phyloP scores from a whole-genome alignment of 2,113 vertebrate species.

The Channa argus region DNA sequence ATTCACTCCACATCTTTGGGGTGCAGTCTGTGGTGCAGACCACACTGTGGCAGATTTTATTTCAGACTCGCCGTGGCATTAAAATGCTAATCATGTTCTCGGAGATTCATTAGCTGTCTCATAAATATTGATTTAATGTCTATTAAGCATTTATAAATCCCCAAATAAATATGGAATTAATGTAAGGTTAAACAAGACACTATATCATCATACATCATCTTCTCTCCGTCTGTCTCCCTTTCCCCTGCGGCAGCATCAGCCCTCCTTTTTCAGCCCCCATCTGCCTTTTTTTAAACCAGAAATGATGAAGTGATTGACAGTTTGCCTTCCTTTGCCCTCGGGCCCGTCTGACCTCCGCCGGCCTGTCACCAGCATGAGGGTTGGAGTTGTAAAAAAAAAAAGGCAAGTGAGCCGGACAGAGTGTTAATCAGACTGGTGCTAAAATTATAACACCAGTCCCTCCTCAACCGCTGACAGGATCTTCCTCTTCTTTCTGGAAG shows the following conservation, averaged over 20 bases:
- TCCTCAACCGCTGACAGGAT: slow-evolving; percentile 10
- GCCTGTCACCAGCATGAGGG: slow-evolving; percentile 8
- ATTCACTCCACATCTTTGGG: background rate
- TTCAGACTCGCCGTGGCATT: slow-evolving; percentile 3
- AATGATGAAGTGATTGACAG: slow-evolving; percentile 45
- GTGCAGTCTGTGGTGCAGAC: background rate
- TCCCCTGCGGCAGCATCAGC: background rate
- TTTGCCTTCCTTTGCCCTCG: background rate
- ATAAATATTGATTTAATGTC: slow-evolving; percentile 64
- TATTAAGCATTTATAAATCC: slow-evolving; percentile 50
- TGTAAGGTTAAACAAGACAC: slow-evolving; percentile 50
- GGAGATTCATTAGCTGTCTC: slow-evolving; percentile 44
- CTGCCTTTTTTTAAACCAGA: slow-evolving; percentile 12
- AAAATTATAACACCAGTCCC: slow-evolving; percentile 38
- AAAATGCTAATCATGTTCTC: slow-evolving; percentile 29
- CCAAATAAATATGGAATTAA: slow-evolving; percentile 48
- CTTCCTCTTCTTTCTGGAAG: slow-evolving; percentile 24
- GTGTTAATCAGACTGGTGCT: slow-evolving; percentile 48
- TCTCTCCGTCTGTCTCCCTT: background rate
- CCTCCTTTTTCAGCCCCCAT: background rate
- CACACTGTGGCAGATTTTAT: background rate
- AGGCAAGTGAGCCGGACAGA: slow-evolving; percentile 16
- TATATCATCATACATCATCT: slow-evolving; percentile 21
- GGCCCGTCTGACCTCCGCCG: slow-evolving; percentile 24
- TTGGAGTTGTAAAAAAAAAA: background rate